phyloP scores from a whole-genome alignment of 2,888 invertebrate genomes.

The Nezara viridula region DNA sequence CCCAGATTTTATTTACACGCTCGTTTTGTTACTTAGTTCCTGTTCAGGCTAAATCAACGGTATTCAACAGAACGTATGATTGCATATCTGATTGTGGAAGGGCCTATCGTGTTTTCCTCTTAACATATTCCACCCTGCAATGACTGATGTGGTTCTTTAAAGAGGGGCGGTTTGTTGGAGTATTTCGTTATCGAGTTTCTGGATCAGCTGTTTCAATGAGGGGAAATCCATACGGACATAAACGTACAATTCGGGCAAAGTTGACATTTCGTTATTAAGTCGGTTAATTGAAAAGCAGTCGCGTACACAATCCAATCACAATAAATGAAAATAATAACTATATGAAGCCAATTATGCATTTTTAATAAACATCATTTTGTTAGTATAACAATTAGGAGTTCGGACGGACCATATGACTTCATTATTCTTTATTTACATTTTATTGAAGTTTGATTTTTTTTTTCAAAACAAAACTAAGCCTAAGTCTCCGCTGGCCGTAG shows the following conservation, averaged over 20 bases:
- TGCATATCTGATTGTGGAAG: background rate
- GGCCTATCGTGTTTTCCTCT: background rate
- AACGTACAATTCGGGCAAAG: background rate
- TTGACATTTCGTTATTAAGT: no score
- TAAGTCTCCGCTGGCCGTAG: no score
- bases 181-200: background rate
- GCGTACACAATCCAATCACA: no score
- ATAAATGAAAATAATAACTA: no score
- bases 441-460: no score
- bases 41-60: background rate
- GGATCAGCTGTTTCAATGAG: background rate
- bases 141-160: background rate
- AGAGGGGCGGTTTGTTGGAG: background rate
- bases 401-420: no score
- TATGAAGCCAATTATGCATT: no score
- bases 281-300: no score
- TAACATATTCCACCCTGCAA: background rate
- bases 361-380: no score
- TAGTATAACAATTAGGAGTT: no score
- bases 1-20: background rate
- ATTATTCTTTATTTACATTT: no score
- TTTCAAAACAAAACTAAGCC: no score
- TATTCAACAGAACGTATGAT: constrained; percentile 4
- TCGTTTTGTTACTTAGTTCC: background rate
- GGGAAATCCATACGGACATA: background rate